Evolutionary conservation across 2,113 vertebrate genomes (phyloP).

Genomic region (rabbit (Oryctolagus cuniculus)): DNA sequence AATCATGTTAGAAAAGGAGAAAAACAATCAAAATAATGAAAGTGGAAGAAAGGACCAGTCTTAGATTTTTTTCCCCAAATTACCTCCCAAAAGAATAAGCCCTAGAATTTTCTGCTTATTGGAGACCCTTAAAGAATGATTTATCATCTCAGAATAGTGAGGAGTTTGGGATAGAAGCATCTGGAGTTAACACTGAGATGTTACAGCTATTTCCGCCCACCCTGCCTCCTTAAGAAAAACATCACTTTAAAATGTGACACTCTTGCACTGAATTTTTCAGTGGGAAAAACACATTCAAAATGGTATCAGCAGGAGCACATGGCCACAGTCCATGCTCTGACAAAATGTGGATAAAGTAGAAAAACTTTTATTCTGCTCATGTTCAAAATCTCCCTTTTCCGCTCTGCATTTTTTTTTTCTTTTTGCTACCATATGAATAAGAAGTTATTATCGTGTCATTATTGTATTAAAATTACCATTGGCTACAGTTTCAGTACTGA

Average conservation of each 20-base stretch:
- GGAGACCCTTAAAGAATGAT: constrained; percentile 8
- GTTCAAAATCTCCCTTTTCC: neutral
- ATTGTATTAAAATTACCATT: neutral
- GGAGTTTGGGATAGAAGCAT: constrained; percentile 36
- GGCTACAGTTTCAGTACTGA: neutral
- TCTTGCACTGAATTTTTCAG: constrained; percentile 80
- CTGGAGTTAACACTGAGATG: constrained; percentile 36
- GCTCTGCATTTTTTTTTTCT: neutral
- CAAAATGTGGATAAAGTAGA: constrained; percentile 43
- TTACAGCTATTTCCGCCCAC: constrained; percentile 25
- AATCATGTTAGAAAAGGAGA: constrained; percentile 41
- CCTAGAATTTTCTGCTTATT: neutral
- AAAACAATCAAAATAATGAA: constrained; percentile 15
- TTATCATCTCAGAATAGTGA: neutral
- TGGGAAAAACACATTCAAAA: constrained; percentile 71
- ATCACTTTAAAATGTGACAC: constrained; percentile 49
- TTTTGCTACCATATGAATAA: neutral
- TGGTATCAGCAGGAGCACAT: constrained; percentile 14
- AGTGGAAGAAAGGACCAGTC: neutral
- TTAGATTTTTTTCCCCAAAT: neutral
- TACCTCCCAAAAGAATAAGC: constrained; percentile 29
- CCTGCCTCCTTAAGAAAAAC: constrained; percentile 6
- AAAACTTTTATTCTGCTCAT: constrained; percentile 24
- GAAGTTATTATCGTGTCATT: constrained; percentile 7
- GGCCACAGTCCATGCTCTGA: neutral